Evolutionary conservation across 2,888 invertebrate species (phyloP).

Genomic region (Rhamnusium bicolor): DNA sequence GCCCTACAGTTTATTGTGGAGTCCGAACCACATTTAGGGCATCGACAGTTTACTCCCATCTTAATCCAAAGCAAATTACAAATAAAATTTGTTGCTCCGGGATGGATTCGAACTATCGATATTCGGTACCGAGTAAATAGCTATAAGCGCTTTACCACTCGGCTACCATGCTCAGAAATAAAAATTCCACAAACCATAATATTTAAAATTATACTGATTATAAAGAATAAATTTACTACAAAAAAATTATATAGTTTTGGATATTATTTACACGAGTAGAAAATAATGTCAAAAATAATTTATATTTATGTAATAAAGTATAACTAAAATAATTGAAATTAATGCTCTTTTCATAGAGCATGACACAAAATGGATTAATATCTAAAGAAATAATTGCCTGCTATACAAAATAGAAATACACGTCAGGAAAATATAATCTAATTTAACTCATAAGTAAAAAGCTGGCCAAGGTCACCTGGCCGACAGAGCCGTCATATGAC

Average conservation of each 20-base stretch:
- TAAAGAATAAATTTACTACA: background rate
- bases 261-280: constrained; percentile 5
- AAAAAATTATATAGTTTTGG: constrained; percentile 9
- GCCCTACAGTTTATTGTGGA: too few relatives aligned
- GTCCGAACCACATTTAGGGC: too few relatives aligned
- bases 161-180: too few relatives aligned
- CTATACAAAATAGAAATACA: background rate
- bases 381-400: background rate
- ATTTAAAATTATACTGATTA: constrained; percentile 27
- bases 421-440: background rate
- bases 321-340: background rate
- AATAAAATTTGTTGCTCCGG: too few relatives aligned
- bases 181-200: constrained; percentile 49
- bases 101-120: too few relatives aligned
- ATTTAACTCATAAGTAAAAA: too few relatives aligned
- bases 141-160: too few relatives aligned
- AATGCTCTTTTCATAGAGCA: constrained; percentile 2
- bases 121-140: too few relatives aligned
- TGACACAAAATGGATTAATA: background rate
- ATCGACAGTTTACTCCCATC: too few relatives aligned
- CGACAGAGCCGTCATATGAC: too few relatives aligned
- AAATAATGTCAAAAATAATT: constrained; percentile 18
- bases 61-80: too few relatives aligned
- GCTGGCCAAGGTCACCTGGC: too few relatives aligned
- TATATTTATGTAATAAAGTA: background rate